phyloP scores from a whole-genome alignment of 2,888 invertebrate species.

The Eilema griseolum region DNA sequence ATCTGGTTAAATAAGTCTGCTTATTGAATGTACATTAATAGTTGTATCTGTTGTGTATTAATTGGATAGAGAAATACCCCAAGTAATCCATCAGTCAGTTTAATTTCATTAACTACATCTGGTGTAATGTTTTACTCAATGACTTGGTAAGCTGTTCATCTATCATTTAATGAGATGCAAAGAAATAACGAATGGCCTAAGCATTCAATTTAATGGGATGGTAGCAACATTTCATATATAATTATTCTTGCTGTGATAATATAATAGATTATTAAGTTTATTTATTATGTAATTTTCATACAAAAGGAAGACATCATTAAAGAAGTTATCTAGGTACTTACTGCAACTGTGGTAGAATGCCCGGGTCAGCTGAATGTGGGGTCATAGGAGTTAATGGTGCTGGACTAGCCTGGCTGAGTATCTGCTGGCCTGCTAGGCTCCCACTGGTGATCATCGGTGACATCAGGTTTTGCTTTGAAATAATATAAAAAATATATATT shows the following conservation, averaged over 20 bases:
- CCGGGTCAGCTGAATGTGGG: constrained; percentile 96
- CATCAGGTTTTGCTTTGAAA: constrained; percentile 93
- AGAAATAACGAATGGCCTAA: not conserved
- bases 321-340: constrained; percentile 73
- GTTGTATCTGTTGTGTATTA: no score
- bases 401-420: constrained; percentile 89
- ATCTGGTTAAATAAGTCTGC: not conserved
- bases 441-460: constrained; percentile 91
- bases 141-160: not conserved
- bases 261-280: no score
- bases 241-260: no score
- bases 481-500: constrained; percentile 12
- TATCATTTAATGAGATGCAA: no score
- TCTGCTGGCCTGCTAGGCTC: constrained; percentile 87
- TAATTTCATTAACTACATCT: not conserved
- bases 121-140: not conserved
- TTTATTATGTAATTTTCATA: not conserved
- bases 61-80: no score
- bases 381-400: constrained; percentile 96
- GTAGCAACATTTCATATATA: not conserved
- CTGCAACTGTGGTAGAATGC: constrained; percentile 97
- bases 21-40: no score
- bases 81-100: not conserved
- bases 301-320: not conserved
- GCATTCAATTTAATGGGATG: not conserved